A percentile compares a stretch with the other conserved stretches of the same genome.
Conservation (phyloP, 2,797 vertebrate genomes). For the Xenentodon cancila region DNA sequence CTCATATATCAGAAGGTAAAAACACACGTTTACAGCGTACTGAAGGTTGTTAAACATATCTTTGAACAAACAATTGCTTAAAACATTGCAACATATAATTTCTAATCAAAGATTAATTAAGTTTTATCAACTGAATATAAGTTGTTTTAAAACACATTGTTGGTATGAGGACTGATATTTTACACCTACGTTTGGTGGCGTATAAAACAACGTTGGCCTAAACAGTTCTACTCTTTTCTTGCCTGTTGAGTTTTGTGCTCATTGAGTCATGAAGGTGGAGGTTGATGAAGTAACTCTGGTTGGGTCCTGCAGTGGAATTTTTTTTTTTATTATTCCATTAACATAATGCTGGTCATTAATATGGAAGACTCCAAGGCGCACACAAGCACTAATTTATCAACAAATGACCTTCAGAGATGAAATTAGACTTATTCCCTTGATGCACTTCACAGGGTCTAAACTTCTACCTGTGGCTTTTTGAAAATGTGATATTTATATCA, state of each 20-base stretch:
- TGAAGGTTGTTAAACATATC: too few species aligned
- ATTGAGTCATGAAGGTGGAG: constrained; percentile 26
- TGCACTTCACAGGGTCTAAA: constrained; percentile 23
- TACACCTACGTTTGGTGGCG: too few species aligned
- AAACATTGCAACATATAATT: too few species aligned
- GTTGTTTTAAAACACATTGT: too few species aligned
- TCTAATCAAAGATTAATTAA: too few species aligned
- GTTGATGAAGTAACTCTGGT: constrained; percentile 18
- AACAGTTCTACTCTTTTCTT: too few species aligned
- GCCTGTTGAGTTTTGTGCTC: background rate
- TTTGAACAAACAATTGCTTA: too few species aligned
- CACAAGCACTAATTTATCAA: constrained; percentile 39
- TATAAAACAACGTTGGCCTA: background rate
- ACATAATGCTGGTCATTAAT: constrained; percentile 56
- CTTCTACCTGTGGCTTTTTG: constrained; percentile 23
- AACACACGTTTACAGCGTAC: too few species aligned
- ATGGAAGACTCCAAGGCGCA: constrained; percentile 50
- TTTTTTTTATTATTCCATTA: constrained; percentile 41
- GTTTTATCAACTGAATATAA: too few species aligned
- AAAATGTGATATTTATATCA: constrained; percentile 8
- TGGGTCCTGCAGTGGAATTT: constrained; percentile 39
- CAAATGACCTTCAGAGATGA: constrained; percentile 43
- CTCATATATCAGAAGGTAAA: too few species aligned
- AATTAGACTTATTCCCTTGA: constrained; percentile 20
- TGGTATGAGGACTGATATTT: too few species aligned